Percentiles rank a stretch among this genome's conserved stretches.
Conservation (phyloP, 2,888 invertebrate species). For the Chromoteleia sp. region DNA sequence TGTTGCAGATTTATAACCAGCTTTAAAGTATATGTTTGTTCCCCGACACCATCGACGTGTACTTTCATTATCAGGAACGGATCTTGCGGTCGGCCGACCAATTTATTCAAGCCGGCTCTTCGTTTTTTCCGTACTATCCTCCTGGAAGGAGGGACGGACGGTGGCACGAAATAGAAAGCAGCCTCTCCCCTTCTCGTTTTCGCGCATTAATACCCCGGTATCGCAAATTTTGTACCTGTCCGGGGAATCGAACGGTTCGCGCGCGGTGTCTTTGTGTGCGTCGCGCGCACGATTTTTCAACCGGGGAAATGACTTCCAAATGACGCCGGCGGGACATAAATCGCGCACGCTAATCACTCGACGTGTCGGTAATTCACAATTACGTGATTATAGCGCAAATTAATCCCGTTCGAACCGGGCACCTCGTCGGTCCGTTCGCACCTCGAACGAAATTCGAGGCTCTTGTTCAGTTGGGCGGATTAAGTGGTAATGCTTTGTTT, state of each 20-base stretch:
- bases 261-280: conserved; percentile 29
- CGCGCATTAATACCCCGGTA: conserved; percentile 32
- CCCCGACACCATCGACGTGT: conserved; percentile 59
- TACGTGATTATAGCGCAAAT: conserved; percentile 22
- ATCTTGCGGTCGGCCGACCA: conserved; percentile 52
- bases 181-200: conserved; percentile 26
- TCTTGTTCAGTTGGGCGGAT: conserved; percentile 73
- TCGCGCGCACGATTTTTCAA: conserved; percentile 24
- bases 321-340: conserved; percentile 28
- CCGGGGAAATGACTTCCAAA: conserved; percentile 17
- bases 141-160: conserved; percentile 9
- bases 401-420: conserved; percentile 7
- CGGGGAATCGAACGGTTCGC: conserved; percentile 13
- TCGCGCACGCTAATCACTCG: conserved; percentile 39
- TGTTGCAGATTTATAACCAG: conserved; percentile 66
- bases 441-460: conserved; percentile 25
- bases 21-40: conserved; percentile 64
- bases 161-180: conserved; percentile 50
- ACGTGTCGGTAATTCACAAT: conserved; percentile 12
- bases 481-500: conserved; percentile 81
- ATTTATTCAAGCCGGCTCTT: conserved; percentile 50
- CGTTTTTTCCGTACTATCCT: conserved; percentile 32
- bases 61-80: conserved; percentile 67
- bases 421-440: conserved; percentile 8
- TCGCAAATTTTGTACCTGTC: conserved; percentile 43